Base-by-base conservation (phyloP, 2,113 vertebrate genomes). In the Malurus alboscapulatus region DNA sequence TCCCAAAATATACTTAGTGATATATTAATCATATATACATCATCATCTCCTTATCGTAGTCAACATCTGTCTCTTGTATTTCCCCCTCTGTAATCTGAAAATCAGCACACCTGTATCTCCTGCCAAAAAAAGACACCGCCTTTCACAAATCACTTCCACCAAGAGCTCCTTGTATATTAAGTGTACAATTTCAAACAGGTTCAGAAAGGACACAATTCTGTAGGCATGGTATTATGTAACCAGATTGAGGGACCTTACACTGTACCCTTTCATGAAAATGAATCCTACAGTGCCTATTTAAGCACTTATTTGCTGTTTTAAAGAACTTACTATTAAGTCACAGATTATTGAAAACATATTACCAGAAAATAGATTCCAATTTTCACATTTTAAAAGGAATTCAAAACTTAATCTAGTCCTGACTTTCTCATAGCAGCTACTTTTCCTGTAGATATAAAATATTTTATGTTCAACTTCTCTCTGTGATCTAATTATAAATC, bases 31-130 rank as follows among this genome's bases (percentile, higher is more conserved):
- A 88, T 72, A 71, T 92, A 45, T 71, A 94, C 88, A 96, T 92
- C 78, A 87, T 96, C 68, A 96, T 95, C 78, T 82, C 68, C 90
- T 97, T 95, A 92, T 86, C 76, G 71, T 2, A 85, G 29, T 74
- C 80, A 93, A 65, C 94, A 96, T 96, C 95, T 97, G 96, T 79
- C 90, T 92, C 69, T 61, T 88, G 16, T 36, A 65, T 79, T 93
- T 86, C 24, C 44, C 20, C 27, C 19, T 54, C 47, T 53, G 8
- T 50, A 88, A 89, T 74, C 34, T 73, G 34, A 62, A 91, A 87
- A 80, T 29, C 67, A 42, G 54, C 55, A 69, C 44, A 87, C 67
- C 79, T 92, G 22, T 24, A 87, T 47, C 54, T 85, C 26, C 27
- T 38, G 77, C 29, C 1, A 4, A 73, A 59, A 72, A 67, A 55